Base-by-base conservation (phyloP, 2,888 invertebrate genomes). In the Ptychoptera albimana region DNA sequence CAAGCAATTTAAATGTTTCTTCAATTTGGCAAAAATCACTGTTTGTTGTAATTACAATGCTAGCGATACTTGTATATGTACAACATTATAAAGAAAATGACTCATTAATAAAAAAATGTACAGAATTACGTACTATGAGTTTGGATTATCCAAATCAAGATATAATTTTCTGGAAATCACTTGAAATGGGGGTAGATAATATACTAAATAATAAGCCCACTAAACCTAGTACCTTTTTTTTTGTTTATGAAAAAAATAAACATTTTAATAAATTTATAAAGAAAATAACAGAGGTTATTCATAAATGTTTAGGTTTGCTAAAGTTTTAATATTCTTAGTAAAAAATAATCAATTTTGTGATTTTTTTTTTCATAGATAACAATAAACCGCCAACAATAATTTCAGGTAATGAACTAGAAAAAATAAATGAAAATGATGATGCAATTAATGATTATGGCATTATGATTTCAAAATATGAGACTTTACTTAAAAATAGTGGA, bases 151-250 rank as follows among this genome's bases (percentile, higher is more conserved):
- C 60, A 14, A 48, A 51, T n/a, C 67, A 68, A 52, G 49, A 54
- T 32, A 40, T 45, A n/a, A 46, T 54, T 14, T 58, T 60, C 12
- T 69, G 67, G 66, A 43, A 50, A 23, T 53, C 57, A 34, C 54
- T 68, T 43, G 49, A 52, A 42, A 53, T 55, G 36, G 60, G 59
- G 12, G 54, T 68, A 45, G 46, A 53, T 7, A 60, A 64, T 37
- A 50, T 63, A 6, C 23, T 15, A 11, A 41, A 46, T 8, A 47
- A 51, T 9, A 42, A 50, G 9, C 55, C 57, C 2, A 48, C 56
- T 16, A 59, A 54, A 48, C 64, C 66, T 9, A 57, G 60, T 23
- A 57, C 65, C n/a, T 59, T 68, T 48, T 48, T 68, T 43, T 53
- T 70, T 10, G 52, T 67, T 43, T 64, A 67, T 37, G 55, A 54